These are phyloP conservation scores for Danionella dracula DNA, from an alignment of 2,797 vertebrate genomes.

Conservation along the genomic window DNA sequence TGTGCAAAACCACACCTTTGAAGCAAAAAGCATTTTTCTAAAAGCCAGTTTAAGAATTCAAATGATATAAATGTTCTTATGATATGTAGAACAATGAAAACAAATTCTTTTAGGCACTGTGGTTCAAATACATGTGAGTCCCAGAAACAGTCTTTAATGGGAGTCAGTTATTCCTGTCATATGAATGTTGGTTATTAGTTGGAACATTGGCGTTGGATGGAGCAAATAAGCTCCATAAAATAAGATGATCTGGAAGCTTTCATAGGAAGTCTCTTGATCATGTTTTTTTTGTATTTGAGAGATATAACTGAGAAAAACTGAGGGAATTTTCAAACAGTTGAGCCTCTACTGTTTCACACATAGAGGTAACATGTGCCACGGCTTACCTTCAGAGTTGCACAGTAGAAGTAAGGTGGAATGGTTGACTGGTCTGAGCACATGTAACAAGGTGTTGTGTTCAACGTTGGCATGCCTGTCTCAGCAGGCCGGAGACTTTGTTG, in stretches of 20 bases:
- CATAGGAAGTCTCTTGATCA: too few relatives aligned
- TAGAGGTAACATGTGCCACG: too few relatives aligned
- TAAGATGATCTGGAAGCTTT: neutral
- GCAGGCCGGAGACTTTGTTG: too few relatives aligned
- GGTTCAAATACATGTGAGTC: neutral
- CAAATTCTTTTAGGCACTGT: neutral
- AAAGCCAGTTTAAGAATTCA: neutral
- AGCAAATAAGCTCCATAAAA: neutral
- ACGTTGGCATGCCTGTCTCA: too few relatives aligned
- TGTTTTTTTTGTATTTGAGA: too few relatives aligned
- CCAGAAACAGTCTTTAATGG: neutral
- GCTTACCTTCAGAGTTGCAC: too few relatives aligned
- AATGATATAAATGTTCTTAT: neutral
- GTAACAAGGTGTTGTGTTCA: too few relatives aligned
- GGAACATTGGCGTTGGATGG: neutral
- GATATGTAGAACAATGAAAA: slow-evolving; percentile 2
- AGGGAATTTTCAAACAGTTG: too few relatives aligned
- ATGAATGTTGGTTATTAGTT: slow-evolving; percentile 8
- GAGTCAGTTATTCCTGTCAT: slow-evolving; percentile 1
- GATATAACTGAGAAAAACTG: too few relatives aligned
- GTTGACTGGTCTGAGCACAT: too few relatives aligned
- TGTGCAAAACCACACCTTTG: neutral
- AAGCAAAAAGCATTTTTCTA: slow-evolving; percentile 19
- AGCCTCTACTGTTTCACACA: too few relatives aligned
- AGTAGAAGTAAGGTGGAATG: too few relatives aligned